Evolutionary conservation across 2,888 invertebrate species (phyloP), one percentile per base, ranked within the genome.

Genomic region (Ephialtes manifestator): DNA sequence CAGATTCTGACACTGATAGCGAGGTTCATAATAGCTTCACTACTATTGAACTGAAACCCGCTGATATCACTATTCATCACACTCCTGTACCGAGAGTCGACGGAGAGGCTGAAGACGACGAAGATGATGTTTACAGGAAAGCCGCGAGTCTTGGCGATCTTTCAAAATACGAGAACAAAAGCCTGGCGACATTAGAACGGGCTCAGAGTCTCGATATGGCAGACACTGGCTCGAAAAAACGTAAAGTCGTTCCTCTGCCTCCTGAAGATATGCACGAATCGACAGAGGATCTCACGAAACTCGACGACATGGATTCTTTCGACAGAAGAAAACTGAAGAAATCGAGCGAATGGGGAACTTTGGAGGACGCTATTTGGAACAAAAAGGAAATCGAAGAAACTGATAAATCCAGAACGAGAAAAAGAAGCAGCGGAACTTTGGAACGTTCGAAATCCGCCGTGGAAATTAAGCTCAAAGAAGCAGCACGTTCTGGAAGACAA

Each of bases 131-230:
- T 90, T 95, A 95, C 81, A 94, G 97, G 20, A 97, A 97, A 94
- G 97, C 97, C 2, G 97, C 97, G 0, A 97, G 97, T 51, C 95
- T 97, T 1, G 97, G 97, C 0, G 97, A 97, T 93, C 94, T 97
- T 71, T 97, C 97, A 0, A 96, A 96, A 91, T 96, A 97, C 85
- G 95, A 95, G 77, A 94, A 95, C 53, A 93, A 95, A 10, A 92
- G 95, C 3, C 94, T 95, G 3, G 96, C 96, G 3, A 96, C 96
- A 11, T 93, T 97, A 77, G 97, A 97, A 94, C 95, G 97, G 86
- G 97, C 97, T 0, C 97, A 97, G 92, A 97, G 97, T 89, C 94
- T 97, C 60, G 97, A 97, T 87, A 96, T 97, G 93, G 96, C 96
- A 1, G 95, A 95, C 74, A 92, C 95, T 0, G 94, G 94, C 7